phyloP scores from a whole-genome alignment of 2,888 invertebrate species.

The Lamellibrachia satsuma region DNA sequence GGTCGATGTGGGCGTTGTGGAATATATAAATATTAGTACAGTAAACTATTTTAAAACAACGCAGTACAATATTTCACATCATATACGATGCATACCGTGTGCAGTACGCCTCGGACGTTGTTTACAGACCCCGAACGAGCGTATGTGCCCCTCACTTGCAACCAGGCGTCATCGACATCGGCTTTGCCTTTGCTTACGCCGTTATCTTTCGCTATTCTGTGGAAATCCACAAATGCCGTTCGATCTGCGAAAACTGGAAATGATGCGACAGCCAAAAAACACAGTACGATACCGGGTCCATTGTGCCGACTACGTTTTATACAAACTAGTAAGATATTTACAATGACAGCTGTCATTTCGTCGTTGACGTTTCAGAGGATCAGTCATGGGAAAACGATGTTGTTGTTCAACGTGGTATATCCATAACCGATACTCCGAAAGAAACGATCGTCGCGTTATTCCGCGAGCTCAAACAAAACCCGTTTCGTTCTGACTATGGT shows the following conservation, averaged over 20 bases:
- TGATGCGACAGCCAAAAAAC: not conserved
- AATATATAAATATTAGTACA: too few species aligned
- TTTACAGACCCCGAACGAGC: not conserved
- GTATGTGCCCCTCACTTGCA: not conserved
- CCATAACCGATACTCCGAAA: not conserved
- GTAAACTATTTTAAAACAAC: too few species aligned
- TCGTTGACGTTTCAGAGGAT: not conserved
- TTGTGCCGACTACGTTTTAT: not conserved
- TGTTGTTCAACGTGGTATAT: not conserved
- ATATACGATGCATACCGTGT: not conserved
- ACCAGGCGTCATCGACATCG: not conserved
- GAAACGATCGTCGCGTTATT: too few species aligned
- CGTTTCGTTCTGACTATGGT: too few species aligned
- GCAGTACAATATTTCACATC: too few species aligned
- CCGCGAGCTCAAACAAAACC: too few species aligned
- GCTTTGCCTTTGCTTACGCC: not conserved
- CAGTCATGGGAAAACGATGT: not conserved
- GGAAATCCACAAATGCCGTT: not conserved
- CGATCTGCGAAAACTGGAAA: not conserved
- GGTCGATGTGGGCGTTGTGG: not conserved
- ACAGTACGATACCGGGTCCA: not conserved
- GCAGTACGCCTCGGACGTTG: not conserved
- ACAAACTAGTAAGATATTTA: not conserved
- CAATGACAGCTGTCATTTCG: not conserved
- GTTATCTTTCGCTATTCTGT: not conserved